Conservation (phyloP, 2,113 vertebrate genomes). For the Neopipo cinnamomea region DNA sequence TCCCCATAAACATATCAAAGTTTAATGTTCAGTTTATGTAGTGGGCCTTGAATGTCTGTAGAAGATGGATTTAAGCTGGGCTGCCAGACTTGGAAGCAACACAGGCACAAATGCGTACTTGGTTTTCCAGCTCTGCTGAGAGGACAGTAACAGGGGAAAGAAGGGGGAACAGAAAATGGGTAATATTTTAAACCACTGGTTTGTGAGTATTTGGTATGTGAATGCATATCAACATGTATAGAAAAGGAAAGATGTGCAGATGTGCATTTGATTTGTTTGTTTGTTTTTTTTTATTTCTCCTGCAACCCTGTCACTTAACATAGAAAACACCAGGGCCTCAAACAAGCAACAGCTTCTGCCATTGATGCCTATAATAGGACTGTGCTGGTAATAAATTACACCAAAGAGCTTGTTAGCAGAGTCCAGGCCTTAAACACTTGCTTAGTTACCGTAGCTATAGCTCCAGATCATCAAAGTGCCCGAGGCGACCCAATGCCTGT, state of each 20-base stretch:
- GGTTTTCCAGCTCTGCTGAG: not conserved
- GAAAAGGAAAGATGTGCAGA: not conserved
- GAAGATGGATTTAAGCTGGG: not conserved
- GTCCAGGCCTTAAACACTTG: conserved; percentile 14
- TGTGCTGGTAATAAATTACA: conserved; percentile 48
- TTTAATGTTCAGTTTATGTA: not conserved
- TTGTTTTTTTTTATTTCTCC: not conserved
- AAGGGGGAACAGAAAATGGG: not conserved
- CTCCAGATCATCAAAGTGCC: conserved; percentile 47
- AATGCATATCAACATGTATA: not conserved
- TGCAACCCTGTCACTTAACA: not conserved
- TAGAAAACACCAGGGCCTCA: not conserved
- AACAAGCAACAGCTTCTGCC: conserved; percentile 3
- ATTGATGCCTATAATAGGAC: conserved; percentile 33
- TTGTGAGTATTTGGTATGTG: not conserved
- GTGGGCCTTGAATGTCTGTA: not conserved
- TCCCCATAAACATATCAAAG: conserved; percentile 24
- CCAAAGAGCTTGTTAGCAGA: conserved; percentile 36
- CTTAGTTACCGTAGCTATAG: conserved; percentile 30
- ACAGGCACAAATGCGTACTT: not conserved
- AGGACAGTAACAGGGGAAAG: not conserved
- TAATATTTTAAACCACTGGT: not conserved
- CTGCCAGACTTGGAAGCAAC: not conserved
- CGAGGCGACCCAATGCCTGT: not conserved
- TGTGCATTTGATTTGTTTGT: not conserved